Evolutionary conservation across 2,113 vertebrate species (phyloP).

Genomic region (Ailuropoda melanoleuca): DNA sequence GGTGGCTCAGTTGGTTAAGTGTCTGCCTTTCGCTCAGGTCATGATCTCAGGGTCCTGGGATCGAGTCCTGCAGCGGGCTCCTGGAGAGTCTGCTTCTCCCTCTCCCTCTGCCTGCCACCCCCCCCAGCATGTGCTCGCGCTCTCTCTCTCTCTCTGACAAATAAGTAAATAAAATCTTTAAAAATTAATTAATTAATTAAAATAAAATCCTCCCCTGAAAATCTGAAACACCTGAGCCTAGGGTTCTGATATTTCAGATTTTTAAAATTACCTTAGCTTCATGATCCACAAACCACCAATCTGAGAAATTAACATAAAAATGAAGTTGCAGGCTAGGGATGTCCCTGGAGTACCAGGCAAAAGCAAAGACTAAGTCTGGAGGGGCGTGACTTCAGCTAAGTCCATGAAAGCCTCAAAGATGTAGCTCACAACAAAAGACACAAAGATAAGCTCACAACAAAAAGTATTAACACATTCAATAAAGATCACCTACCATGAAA

Average conservation of each 20-base stretch:
- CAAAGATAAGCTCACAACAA: not conserved
- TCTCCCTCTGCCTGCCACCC: too few species aligned
- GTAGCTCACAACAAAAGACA: not conserved
- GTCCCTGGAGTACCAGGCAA: not conserved
- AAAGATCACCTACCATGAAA: not conserved
- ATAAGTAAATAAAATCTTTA: too few species aligned
- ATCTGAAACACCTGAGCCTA: not conserved
- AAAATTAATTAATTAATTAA: too few species aligned
- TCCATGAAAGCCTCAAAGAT: not conserved
- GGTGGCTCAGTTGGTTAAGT: too few species aligned
- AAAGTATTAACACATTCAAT: not conserved
- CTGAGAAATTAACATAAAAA: slow-evolving; percentile 28
- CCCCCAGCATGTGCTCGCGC: too few species aligned
- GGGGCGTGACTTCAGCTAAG: not conserved
- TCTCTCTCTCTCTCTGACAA: too few species aligned
- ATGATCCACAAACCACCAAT: not conserved
- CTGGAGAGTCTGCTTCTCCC: too few species aligned
- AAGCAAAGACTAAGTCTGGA: not conserved
- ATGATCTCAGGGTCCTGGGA: too few species aligned
- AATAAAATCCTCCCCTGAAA: not conserved
- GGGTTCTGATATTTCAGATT: not conserved
- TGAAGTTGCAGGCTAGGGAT: not conserved
- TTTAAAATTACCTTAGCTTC: not conserved
- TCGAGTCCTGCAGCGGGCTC: too few species aligned
- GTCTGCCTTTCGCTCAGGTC: too few species aligned